Percentiles rank a stretch among this genome's conserved stretches.
These are phyloP conservation scores for Tetrao urogallus DNA, from an alignment of 2,113 vertebrate species.

Conservation along the genomic window DNA sequence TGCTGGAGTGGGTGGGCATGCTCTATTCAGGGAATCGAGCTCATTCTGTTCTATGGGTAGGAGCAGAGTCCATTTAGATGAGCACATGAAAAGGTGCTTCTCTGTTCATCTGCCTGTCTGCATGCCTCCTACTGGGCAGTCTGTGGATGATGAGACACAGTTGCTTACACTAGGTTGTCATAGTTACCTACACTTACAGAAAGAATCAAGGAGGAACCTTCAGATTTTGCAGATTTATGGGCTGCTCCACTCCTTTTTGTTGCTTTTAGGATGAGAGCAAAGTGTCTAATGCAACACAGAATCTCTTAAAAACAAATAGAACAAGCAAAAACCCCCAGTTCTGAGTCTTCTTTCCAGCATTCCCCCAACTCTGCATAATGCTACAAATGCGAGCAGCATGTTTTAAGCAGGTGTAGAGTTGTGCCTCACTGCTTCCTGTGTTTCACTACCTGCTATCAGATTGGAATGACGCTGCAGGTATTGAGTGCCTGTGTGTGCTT, in stretches of 20 bases:
- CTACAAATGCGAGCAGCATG: not conserved
- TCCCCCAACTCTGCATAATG: not conserved
- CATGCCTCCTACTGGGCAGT: not conserved
- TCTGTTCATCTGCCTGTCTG: not conserved
- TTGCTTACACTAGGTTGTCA: not conserved
- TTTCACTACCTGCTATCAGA: conserved; percentile 50
- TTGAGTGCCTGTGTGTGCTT: not conserved
- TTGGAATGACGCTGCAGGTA: conserved; percentile 26
- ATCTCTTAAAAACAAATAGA: not conserved
- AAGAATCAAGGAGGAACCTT: not conserved
- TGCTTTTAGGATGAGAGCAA: not conserved
- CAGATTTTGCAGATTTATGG: not conserved
- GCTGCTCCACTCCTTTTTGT: not conserved
- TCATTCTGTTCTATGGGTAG: not conserved
- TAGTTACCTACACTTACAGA: not conserved
- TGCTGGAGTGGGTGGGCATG: not conserved
- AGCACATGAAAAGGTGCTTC: not conserved
- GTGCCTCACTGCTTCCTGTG: conserved; percentile 35
- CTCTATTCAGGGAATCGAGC: not conserved
- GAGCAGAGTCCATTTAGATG: not conserved
- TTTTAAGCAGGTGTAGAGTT: conserved; percentile 42
- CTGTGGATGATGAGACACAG: not conserved
- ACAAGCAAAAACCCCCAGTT: not conserved
- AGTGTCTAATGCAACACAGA: not conserved
- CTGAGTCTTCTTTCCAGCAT: not conserved